Conservation (phyloP, 2,797 vertebrate genomes). For the Neosilurus mollespiculum region DNA sequence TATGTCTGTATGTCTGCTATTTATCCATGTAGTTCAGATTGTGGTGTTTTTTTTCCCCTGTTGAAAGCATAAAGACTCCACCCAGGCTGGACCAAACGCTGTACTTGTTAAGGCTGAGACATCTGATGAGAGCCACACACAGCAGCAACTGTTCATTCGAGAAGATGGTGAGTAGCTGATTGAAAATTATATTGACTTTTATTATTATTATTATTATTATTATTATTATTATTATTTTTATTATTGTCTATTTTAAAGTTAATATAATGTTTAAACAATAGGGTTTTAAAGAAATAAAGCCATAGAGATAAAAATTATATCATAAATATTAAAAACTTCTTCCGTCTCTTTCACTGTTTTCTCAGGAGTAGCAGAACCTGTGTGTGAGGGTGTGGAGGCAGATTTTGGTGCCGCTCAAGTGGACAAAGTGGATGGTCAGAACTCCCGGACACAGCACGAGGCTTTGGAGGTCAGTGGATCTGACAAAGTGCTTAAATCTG, state of each 20-base stretch:
- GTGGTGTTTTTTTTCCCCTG: not conserved
- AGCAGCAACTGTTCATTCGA: constrained; percentile 60
- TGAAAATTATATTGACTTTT: not conserved
- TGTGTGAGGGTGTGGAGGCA: constrained; percentile 43
- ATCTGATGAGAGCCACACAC: constrained; percentile 58
- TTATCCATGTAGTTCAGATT: not conserved
- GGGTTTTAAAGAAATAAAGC: not conserved
- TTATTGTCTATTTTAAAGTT: not conserved
- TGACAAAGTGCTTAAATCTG: constrained; percentile 74
- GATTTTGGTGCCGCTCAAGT: constrained; percentile 45
- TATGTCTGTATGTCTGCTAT: not conserved
- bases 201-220: not conserved
- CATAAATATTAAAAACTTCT: not conserved
- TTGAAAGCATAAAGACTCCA: constrained; percentile 65
- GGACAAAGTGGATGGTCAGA: constrained; percentile 51
- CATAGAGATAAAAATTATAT: not conserved
- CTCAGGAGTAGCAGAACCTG: constrained; percentile 61
- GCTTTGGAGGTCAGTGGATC: constrained; percentile 79
- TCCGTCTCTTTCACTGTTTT: constrained; percentile 9
- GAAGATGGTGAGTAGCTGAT: constrained; percentile 65
- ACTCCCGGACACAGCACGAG: constrained; percentile 54
- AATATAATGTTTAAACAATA: no score
- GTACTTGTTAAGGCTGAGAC: constrained; percentile 71
- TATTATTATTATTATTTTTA: not conserved
- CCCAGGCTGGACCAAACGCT: constrained; percentile 60